Evolutionary conservation across 1,140 invertebrate species (phyloP), one percentile per base, ranked within the genome.

Genomic region (Drosophila punjabiensis): DNA sequence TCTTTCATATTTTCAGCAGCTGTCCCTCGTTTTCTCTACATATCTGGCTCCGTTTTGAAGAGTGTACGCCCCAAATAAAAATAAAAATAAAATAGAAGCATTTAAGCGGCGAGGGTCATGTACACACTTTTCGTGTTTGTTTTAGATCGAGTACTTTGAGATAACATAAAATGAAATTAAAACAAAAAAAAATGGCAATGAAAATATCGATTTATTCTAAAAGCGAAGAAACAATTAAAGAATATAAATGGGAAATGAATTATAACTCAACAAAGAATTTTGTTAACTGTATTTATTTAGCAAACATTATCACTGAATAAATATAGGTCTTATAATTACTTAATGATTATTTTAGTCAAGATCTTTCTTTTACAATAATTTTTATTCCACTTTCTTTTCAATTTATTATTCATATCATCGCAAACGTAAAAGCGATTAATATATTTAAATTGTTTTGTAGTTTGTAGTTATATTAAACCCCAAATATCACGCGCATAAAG

Each of bases 1-100:
- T 58, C 39, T 37, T 37, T 5, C 14, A 56, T 24, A 35, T 55
- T 35, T 52, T 18, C 32, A 55, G 24, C 55, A 73, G 43, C 64
- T 56, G 47, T 41, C 33, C 28, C 60, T 48, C 47, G 39, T 37
- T 68, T 64, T 37, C 61, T 47, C 14, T 71, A 9, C 55, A 63
- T 20, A 58, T 55, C 14, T 14, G 47, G 16, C 53, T 39, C 50
- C 24, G 24, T n/a, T 61, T 69, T 39, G 28, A 61, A 66, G 53
- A 63, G 65, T 43, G 60, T 62, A 88, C 80, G 70, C 83, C 83
- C 83, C 80, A 70, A 73, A 82, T 76, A 55, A 55, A 56, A 56
- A 56, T 56, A 56, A 24, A 56, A 39, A 39, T 56, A 56, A 56
- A 56, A 56, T 56, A 80, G 61, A 65, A 80, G 69, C 63, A 30